These are phyloP conservation scores for Parasteatoda tepidariorum DNA, from an alignment of 1,140 invertebrate species.

Conservation along the genomic window DNA sequence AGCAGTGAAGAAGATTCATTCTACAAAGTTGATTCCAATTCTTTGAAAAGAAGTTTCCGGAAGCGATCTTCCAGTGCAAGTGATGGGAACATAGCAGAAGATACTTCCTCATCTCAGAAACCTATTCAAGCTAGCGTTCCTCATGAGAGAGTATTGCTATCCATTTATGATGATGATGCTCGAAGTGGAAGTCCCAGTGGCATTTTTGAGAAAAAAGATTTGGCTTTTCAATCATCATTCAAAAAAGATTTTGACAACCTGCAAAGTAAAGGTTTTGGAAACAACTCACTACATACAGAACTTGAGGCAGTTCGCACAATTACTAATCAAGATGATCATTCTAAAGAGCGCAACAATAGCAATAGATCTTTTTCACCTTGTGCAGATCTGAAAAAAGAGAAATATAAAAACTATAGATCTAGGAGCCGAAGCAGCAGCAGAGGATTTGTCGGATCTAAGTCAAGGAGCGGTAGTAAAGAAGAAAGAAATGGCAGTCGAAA, in stretches of 20 bases:
- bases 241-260: neutral
- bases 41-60: neutral
- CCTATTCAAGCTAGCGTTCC: neutral
- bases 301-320: neutral
- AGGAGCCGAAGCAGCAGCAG: neutral
- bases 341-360: neutral
- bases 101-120: neutral
- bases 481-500: too few relatives aligned
- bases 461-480: too few relatives aligned
- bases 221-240: conserved; percentile 33
- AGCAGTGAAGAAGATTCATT: conserved; percentile 17
- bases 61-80: conserved; percentile 21
- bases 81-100: conserved; percentile 14
- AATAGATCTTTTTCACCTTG: neutral
- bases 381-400: neutral
- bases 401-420: neutral
- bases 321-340: neutral
- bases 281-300: neutral
- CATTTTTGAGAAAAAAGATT: conserved; percentile 30
- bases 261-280: neutral
- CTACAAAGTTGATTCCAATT: conserved; percentile 25
- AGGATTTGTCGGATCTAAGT: neutral
- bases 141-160: conserved; percentile 9
- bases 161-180: conserved; percentile 52
- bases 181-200: conserved; percentile 38